These are phyloP conservation scores for Oxygymnocypris stewartii DNA, from an alignment of 2,113 vertebrate species.

Conservation along the genomic window DNA sequence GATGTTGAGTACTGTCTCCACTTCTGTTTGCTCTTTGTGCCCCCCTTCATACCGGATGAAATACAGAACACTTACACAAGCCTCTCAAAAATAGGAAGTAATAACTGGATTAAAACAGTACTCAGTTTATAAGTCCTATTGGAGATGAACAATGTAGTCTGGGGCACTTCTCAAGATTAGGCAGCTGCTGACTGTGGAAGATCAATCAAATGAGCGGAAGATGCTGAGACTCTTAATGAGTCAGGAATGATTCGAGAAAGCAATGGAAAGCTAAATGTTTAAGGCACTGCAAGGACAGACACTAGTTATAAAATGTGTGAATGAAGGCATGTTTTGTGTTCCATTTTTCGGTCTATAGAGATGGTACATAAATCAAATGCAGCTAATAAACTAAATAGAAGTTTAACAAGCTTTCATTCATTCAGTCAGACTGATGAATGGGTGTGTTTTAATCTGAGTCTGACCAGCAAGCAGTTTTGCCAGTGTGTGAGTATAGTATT, in stretches of 20 bases:
- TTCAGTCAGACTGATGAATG: not conserved
- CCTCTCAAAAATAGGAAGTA: not conserved
- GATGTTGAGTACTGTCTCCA: conserved; percentile 25
- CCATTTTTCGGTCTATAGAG: not conserved
- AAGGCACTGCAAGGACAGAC: not conserved
- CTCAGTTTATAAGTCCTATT: not conserved
- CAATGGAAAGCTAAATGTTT: not conserved
- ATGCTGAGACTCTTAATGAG: not conserved
- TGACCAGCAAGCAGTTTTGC: not conserved
- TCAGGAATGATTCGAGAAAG: not conserved
- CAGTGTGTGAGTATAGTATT: not conserved
- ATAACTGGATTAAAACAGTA: conserved; percentile 7
- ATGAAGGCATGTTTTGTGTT: not conserved
- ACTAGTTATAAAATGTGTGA: not conserved
- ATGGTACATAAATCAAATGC: not conserved
- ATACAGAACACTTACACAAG: conserved; percentile 6
- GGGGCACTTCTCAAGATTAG: not conserved
- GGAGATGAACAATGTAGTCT: not conserved
- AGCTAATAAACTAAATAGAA: not conserved
- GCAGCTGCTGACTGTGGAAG: not conserved
- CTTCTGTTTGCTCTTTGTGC: not conserved
- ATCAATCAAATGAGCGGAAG: not conserved
- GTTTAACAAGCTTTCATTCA: not conserved
- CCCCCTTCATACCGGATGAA: not conserved
- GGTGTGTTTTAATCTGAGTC: not conserved